Conservation (phyloP, 2,113 vertebrate species). For the Leptodactylus fuscus region DNA sequence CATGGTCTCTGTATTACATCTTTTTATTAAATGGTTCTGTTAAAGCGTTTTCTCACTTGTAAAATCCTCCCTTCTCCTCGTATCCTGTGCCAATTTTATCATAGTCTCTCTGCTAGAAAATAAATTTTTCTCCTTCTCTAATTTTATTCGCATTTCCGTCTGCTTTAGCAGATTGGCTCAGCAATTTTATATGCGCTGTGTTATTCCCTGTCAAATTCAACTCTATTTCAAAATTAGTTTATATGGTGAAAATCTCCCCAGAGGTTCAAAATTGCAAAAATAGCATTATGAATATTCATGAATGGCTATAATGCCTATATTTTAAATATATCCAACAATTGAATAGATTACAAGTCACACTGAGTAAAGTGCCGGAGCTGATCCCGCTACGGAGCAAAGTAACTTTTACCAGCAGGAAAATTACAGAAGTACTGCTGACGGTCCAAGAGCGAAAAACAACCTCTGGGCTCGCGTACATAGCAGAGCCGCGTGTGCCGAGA, state of each 20-base stretch:
- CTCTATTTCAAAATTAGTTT: conserved; percentile 54
- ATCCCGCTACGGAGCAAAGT: too few relatives aligned
- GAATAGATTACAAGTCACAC: conserved; percentile 4
- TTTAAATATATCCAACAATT: conserved; percentile 51
- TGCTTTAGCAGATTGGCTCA: conserved; percentile 57
- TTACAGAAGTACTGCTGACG: background rate
- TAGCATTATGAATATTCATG: conserved; percentile 52
- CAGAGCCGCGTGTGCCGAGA: background rate
- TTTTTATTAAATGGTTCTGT: background rate
- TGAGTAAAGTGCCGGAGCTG: background rate
- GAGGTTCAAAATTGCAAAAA: conserved; percentile 56
- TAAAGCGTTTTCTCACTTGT: background rate
- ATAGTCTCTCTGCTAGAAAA: background rate
- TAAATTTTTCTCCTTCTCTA: conserved; percentile 33
- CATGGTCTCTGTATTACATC: background rate
- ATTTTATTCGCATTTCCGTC: conserved; percentile 56
- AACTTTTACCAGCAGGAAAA: background rate
- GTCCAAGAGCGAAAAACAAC: background rate
- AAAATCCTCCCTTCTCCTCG: background rate
- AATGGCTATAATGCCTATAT: conserved; percentile 40
- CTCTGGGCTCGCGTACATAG: background rate
- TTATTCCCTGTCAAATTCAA: conserved; percentile 54
- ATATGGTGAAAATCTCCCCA: conserved; percentile 55
- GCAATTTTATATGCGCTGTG: conserved; percentile 51
- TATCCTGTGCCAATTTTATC: conserved; percentile 9